Evolutionary conservation across 1,140 invertebrate genomes (phyloP), one percentile per base, ranked within the genome.

Genomic region (Ceratina calcarata): DNA sequence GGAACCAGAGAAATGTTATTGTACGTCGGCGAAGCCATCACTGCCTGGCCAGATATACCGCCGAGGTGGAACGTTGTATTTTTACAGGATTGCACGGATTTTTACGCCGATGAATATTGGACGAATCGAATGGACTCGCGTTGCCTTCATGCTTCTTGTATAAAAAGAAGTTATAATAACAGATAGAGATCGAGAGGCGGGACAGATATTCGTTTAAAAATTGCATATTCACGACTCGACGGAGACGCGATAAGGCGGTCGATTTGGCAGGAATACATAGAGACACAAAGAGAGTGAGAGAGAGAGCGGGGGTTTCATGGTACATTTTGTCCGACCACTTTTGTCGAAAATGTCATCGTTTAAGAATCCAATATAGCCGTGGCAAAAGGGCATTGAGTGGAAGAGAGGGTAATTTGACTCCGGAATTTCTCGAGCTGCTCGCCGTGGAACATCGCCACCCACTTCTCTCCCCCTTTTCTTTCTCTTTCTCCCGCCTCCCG

Each of bases 1-100:
- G 90, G 90, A 92, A 91, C 86, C 86, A 89, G 89, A 92, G 90
- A 89, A 91, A 92, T 93, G 90, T 93, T 93, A 92, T 93, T 93
- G 91, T 93, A 91, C 85, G 73, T 37, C 58, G 65, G 24, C 51
- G 85, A 85, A 88, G 89, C 89, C 86, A 91, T 81, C 84, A 49
- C 64, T 69, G 76, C 20, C 61, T 57, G 18, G 80, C 51, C 58
- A 83, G 85, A 89, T 90, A 89, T 89, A 89, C 87, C 86, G 90
- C 84, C 85, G 83, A 87, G 88, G 87, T 90, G 86, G 90, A 88
- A 77, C 66, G 85, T 88, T 88, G 86, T 92, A 90, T 91, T 92
- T 92, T 90, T 91, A 85, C 83, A 81, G 82, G 75, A 78, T 81
- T 71, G 83, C 79, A 65, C 51, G 72, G 74, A 57, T 62, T 74